phyloP scores from a whole-genome alignment of 2,888 invertebrate genomes.

The Heteromyza rotundicornis region DNA sequence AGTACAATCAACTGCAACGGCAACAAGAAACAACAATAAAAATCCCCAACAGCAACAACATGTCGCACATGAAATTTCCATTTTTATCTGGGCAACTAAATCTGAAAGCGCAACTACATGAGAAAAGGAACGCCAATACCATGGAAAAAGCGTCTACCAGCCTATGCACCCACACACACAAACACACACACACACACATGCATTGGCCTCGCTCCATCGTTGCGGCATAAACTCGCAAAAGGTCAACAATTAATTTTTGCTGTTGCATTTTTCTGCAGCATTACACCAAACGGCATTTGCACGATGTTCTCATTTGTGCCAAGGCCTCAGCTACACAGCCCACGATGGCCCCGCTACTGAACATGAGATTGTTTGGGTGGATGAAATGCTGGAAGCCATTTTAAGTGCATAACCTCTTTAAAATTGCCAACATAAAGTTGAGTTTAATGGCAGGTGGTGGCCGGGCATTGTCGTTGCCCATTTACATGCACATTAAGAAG shows the following conservation, averaged over 20 bases:
- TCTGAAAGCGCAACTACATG: conserved; percentile 2
- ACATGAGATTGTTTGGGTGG: background rate
- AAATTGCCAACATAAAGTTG: conserved; percentile 34
- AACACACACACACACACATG: background rate
- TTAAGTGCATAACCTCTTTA: conserved; percentile 17
- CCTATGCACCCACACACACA: background rate
- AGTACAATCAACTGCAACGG: background rate
- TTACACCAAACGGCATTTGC: conserved; percentile 1
- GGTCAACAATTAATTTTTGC: conserved; percentile 33
- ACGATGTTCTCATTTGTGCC: conserved; percentile 1
- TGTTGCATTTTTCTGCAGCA: conserved; percentile 17
- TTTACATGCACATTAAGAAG: conserved; percentile 18
- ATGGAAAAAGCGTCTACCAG: too few species aligned
- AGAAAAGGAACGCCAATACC: background rate
- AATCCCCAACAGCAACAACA: background rate
- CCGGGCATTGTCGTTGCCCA: conserved; percentile 13
- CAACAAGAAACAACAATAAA: background rate
- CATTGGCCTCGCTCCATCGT: background rate
- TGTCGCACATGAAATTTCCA: conserved; percentile 48
- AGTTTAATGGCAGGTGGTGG: conserved; percentile 25
- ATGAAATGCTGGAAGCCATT: conserved; percentile 3
- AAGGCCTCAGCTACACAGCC: background rate
- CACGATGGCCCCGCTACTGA: too few species aligned
- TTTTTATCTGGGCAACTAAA: conserved; percentile 39
- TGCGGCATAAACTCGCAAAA: background rate